These are phyloP conservation scores for Seriola rivoliana DNA, from an alignment of 2,113 vertebrate genomes.

Conservation along the genomic window DNA sequence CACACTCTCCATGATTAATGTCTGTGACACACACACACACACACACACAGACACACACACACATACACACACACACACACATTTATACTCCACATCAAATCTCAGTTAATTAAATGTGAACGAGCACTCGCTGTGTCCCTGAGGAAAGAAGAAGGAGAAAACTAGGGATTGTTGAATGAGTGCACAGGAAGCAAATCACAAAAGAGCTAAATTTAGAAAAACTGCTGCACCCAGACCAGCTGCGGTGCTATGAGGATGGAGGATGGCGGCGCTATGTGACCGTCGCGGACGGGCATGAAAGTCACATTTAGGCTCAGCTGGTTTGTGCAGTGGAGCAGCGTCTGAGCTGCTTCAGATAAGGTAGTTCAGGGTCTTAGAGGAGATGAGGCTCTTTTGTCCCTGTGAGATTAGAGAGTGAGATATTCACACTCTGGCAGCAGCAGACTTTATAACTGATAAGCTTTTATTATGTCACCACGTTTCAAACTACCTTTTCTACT, in stretches of 20 bases:
- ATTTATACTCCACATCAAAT: not conserved
- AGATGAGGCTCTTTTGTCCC: not conserved
- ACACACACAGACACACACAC: not conserved
- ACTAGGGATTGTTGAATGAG: not conserved
- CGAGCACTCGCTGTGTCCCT: not conserved
- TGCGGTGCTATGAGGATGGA: not conserved
- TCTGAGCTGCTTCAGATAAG: not conserved
- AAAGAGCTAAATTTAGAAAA: constrained; percentile 39
- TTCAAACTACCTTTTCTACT: not conserved
- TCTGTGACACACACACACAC: not conserved
- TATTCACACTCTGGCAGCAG: not conserved
- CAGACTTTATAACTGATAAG: not conserved
- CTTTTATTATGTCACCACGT: not conserved
- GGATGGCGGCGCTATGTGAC: not conserved
- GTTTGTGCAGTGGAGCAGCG: not conserved
- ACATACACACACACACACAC: not conserved
- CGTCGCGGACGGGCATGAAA: not conserved
- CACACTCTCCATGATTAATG: constrained; percentile 7
- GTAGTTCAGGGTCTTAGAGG: constrained; percentile 3
- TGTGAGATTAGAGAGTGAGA: no score
- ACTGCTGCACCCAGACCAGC: constrained; percentile 12
- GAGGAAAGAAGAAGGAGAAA: not conserved
- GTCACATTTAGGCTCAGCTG: constrained; percentile 39
- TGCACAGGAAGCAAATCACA: constrained; percentile 16
- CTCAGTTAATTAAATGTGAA: constrained; percentile 13